Evolutionary conservation across 2,797 vertebrate genomes (phyloP).

Genomic region (Brachyalestes nurse): DNA sequence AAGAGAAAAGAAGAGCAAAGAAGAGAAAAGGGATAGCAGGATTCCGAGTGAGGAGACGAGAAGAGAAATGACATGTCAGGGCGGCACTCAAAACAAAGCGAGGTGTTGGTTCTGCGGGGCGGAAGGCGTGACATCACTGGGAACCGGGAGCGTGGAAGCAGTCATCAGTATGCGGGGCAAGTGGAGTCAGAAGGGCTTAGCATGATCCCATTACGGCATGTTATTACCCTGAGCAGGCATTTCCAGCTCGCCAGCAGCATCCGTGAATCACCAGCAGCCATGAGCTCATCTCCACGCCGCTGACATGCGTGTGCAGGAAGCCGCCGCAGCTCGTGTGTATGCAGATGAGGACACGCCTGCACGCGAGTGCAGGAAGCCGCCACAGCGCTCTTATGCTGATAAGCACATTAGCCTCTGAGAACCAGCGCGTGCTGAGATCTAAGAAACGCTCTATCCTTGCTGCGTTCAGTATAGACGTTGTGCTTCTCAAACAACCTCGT

Average conservation of each 20-base stretch:
- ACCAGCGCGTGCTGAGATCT: neutral
- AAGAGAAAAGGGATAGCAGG: neutral
- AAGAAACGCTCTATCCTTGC: neutral
- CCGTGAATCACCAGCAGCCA: slow-evolving; percentile 1
- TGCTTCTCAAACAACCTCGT: neutral
- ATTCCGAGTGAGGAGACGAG: neutral
- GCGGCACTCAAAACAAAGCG: neutral
- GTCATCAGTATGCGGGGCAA: neutral
- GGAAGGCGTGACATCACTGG: neutral
- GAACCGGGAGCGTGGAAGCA: neutral
- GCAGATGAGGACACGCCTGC: neutral
- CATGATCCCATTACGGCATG: slow-evolving; percentile 18
- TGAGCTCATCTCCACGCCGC: slow-evolving; percentile 29
- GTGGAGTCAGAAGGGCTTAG: neutral
- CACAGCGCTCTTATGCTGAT: neutral
- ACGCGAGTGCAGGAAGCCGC: neutral
- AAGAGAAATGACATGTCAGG: neutral
- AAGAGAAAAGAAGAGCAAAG: neutral
- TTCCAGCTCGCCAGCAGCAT: neutral
- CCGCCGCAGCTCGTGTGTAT: neutral
- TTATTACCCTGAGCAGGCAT: slow-evolving; percentile 24
- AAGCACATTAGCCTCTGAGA: neutral
- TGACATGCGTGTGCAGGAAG: slow-evolving; percentile 8
- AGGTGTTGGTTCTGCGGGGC: slow-evolving; percentile 4
- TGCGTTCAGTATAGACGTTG: neutral